A percentile compares a stretch with the other conserved stretches of the same genome.
Conservation (phyloP, 1,140 invertebrate genomes). For the Argopecten irradians region DNA sequence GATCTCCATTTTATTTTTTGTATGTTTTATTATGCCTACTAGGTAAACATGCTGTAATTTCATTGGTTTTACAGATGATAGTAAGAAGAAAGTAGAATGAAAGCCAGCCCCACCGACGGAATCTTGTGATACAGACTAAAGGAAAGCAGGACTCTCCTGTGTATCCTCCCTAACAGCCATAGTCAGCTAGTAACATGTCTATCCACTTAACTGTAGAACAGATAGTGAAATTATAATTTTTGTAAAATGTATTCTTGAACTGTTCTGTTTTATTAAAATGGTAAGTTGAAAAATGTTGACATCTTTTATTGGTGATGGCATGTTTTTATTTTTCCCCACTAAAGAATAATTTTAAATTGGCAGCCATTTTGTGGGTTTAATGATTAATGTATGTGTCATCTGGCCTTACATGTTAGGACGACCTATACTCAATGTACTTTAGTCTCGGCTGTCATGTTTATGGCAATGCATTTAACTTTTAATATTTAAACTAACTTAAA, state of each 20-base stretch:
- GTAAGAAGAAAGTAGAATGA: not conserved
- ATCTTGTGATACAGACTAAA: not conserved
- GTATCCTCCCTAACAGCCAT: not conserved
- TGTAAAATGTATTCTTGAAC: too few relatives aligned
- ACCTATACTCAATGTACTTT: too few relatives aligned
- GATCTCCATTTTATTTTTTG: too few relatives aligned
- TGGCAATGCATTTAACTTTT: not conserved
- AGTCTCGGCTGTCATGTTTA: too few relatives aligned
- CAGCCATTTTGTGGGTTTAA: not conserved
- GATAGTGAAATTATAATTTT: too few relatives aligned
- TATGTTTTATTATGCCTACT: too few relatives aligned
- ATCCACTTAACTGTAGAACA: not conserved
- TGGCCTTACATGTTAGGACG: not conserved
- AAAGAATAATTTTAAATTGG: not conserved
- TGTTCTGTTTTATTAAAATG: too few relatives aligned
- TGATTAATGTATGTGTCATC: not conserved
- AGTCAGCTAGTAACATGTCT: not conserved
- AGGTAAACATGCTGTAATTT: not conserved
- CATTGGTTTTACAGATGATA: not conserved
- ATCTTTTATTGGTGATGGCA: not conserved
- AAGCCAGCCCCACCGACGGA: not conserved
- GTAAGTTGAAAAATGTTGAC: too few relatives aligned
- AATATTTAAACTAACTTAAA: not conserved
- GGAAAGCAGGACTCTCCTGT: not conserved
- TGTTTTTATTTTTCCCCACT: not conserved